phyloP scores from a whole-genome alignment of 2,797 vertebrate species.

The Melanotaenia trifasciata region DNA sequence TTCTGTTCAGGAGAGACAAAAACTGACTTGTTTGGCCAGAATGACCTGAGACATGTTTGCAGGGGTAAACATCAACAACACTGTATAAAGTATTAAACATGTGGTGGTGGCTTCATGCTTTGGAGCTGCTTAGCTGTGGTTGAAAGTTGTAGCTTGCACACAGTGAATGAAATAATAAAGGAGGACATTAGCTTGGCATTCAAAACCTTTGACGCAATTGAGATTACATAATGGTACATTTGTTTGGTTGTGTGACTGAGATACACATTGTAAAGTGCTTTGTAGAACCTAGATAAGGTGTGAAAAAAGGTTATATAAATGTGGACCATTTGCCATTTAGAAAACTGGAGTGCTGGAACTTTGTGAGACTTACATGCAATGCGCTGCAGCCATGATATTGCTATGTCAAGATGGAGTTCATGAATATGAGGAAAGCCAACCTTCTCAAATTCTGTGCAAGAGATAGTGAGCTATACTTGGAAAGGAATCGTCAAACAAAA shows the following conservation, averaged over 20 bases:
- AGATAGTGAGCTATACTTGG: slow-evolving; percentile 51
- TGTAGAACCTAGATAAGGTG: not conserved
- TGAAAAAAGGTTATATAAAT: not conserved
- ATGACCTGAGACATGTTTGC: not conserved
- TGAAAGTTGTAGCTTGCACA: not conserved
- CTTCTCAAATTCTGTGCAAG: slow-evolving; percentile 67
- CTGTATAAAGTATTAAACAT: not conserved
- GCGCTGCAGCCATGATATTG: slow-evolving; percentile 32
- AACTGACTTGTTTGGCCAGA: not conserved
- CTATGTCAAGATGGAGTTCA: slow-evolving; percentile 73
- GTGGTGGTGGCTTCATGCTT: not conserved
- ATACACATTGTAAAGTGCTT: not conserved
- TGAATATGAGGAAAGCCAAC: slow-evolving; percentile 59
- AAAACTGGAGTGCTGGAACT: not conserved
- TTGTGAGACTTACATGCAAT: slow-evolving; percentile 53
- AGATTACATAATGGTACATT: not conserved
- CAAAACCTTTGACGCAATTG: not conserved
- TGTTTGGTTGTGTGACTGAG: not conserved
- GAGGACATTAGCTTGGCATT: not conserved
- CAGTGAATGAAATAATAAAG: not conserved
- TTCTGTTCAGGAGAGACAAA: not conserved
- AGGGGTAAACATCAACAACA: not conserved
- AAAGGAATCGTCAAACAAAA: slow-evolving; percentile 59
- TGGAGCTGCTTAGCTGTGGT: not conserved
- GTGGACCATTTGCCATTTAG: not conserved